These are phyloP conservation scores for Brenthis ino DNA, from an alignment of 2,888 invertebrate species.

Conservation along the genomic window DNA sequence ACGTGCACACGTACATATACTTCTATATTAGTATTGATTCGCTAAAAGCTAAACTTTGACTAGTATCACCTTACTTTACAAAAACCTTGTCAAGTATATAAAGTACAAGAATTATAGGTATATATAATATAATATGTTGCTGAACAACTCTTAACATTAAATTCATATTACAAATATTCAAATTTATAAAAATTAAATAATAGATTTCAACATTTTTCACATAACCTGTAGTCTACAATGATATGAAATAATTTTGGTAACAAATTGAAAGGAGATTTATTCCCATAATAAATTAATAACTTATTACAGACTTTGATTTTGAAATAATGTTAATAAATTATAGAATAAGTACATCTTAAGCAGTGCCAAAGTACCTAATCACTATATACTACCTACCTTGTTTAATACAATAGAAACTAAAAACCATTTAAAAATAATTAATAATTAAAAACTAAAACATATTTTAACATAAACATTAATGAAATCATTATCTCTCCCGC, in stretches of 20 bases:
- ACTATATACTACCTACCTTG: background rate
- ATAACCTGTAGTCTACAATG: background rate
- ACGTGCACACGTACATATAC: slow-evolving; percentile 1
- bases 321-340: background rate
- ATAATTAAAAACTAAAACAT: background rate
- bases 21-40: slow-evolving; percentile 24
- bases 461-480: slow-evolving; percentile 6
- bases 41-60: slow-evolving; percentile 44
- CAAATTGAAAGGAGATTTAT: background rate
- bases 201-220: background rate
- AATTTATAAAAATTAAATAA: background rate
- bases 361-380: background rate
- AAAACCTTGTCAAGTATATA: slow-evolving; percentile 26
- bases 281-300: background rate
- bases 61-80: slow-evolving; percentile 56
- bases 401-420: slow-evolving; percentile 2
- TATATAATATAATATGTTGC: background rate
- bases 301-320: background rate
- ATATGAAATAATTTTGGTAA: slow-evolving; percentile 10
- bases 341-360: background rate
- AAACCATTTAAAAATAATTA: background rate
- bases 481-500: background rate
- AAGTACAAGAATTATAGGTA: slow-evolving; percentile 5
- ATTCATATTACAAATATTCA: background rate
- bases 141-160: background rate